These are phyloP conservation scores for Mylabris phalerata DNA, from an alignment of 1,140 invertebrate genomes.

Conservation along the genomic window DNA sequence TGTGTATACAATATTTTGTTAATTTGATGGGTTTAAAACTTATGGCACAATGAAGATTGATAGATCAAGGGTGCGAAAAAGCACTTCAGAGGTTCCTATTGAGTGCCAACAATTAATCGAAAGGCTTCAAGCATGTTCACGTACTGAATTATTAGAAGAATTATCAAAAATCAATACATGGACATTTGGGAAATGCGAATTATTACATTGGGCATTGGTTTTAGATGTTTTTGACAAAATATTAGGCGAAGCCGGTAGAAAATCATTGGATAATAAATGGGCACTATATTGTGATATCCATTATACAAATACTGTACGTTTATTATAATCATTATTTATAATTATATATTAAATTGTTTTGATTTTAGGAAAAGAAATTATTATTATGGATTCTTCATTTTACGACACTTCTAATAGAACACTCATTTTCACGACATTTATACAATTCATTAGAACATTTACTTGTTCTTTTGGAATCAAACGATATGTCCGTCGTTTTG, in stretches of 20 bases:
- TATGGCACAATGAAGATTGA: constrained; percentile 74
- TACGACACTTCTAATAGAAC: constrained; percentile 81
- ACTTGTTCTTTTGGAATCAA: constrained; percentile 72
- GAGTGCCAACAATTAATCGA: constrained; percentile 80
- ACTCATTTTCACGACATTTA: constrained; percentile 83
- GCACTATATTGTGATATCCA: constrained; percentile 70
- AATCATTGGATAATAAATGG: constrained; percentile 63
- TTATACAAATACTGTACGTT: constrained; percentile 39
- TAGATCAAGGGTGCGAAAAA: constrained; percentile 76
- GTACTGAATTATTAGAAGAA: constrained; percentile 64
- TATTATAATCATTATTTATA: neutral
- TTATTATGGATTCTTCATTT: constrained; percentile 75
- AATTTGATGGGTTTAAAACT: constrained; percentile 5
- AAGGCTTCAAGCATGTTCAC: constrained; percentile 63
- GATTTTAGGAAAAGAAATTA: constrained; percentile 63
- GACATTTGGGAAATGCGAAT: constrained; percentile 87
- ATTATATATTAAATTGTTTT: constrained; percentile 14
- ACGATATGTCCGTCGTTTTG: constrained; percentile 82
- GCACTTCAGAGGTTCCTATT: constrained; percentile 79
- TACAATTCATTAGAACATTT: constrained; percentile 91
- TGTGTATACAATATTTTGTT: neutral
- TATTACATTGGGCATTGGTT: constrained; percentile 86
- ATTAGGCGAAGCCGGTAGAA: constrained; percentile 65
- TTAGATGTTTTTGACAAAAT: constrained; percentile 79
- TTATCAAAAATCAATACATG: constrained; percentile 73